A percentile compares a stretch with the other conserved stretches of the same genome.
Conservation (phyloP, 2,113 vertebrate genomes). For the Dipodomys ordii region DNA sequence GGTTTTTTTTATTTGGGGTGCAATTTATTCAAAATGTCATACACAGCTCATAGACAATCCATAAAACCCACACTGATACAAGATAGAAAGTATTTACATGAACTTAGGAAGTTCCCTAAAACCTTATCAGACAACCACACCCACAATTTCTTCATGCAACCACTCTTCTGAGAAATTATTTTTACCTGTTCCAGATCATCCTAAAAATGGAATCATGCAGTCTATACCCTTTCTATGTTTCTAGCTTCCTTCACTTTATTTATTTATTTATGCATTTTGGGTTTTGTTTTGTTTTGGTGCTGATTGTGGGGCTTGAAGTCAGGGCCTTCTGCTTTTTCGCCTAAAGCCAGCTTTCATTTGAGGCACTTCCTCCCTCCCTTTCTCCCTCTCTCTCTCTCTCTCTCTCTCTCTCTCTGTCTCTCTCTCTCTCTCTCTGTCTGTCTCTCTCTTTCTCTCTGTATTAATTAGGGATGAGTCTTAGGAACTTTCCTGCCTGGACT, state of each 20-base stretch:
- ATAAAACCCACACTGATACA: not conserved
- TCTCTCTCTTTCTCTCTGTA: too few relatives aligned
- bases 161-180: not conserved
- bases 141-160: not conserved
- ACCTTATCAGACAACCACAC: not conserved
- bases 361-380: too few relatives aligned
- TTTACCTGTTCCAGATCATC: not conserved
- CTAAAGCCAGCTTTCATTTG: too few relatives aligned
- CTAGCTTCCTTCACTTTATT: not conserved
- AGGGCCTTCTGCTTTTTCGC: too few relatives aligned
- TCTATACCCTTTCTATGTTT: not conserved
- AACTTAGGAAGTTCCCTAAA: not conserved
- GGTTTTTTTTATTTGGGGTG: not conserved
- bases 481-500: too few relatives aligned
- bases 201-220: not conserved
- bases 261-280: too few relatives aligned
- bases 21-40: constrained; percentile 16
- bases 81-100: not conserved
- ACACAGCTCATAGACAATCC: not conserved
- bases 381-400: too few relatives aligned
- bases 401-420: too few relatives aligned
- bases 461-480: too few relatives aligned
- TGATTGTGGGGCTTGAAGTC: too few relatives aligned
- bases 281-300: too few relatives aligned
- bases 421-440: too few relatives aligned